A percentile compares a stretch with the other conserved stretches of the same genome.
Conservation (phyloP, 2,797 vertebrate species). For the Tenualosa thibaudeaui region DNA sequence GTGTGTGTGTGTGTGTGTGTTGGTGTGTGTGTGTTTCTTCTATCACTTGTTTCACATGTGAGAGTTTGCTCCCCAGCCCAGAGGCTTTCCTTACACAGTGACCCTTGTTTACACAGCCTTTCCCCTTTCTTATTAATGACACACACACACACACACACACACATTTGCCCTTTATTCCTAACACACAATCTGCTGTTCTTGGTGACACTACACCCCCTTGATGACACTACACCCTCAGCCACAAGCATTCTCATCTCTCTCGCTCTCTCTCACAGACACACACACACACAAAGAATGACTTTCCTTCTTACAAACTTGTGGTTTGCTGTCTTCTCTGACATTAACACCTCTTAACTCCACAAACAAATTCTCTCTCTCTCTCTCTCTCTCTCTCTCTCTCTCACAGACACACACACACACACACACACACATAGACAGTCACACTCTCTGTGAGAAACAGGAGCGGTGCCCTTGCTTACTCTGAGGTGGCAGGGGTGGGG, state of each 20-base stretch:
- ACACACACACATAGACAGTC: neutral
- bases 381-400: too few species aligned
- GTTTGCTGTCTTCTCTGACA: neutral
- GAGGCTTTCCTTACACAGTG: constrained; percentile 50
- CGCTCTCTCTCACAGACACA: neutral
- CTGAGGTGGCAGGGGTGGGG: too few species aligned
- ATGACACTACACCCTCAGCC: too few species aligned
- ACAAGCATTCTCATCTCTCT: too few species aligned
- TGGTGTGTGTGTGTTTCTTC: neutral
- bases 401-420: too few species aligned
- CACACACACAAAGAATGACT: neutral
- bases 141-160: constrained; percentile 20
- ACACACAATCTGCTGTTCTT: neutral
- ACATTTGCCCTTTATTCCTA: too few species aligned
- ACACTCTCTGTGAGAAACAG: neutral
- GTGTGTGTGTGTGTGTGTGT: neutral
- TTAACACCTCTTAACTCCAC: too few species aligned
- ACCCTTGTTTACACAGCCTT: constrained; percentile 48
- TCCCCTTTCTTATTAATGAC: constrained; percentile 35
- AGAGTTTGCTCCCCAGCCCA: constrained; percentile 45
- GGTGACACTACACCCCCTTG: too few species aligned
- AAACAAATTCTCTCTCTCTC: too few species aligned
- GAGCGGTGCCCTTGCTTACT: neutral
- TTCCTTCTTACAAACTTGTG: neutral
- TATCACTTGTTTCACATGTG: constrained; percentile 35